phyloP scores from a whole-genome alignment of 2,797 vertebrate species.

The Esox lucius region DNA sequence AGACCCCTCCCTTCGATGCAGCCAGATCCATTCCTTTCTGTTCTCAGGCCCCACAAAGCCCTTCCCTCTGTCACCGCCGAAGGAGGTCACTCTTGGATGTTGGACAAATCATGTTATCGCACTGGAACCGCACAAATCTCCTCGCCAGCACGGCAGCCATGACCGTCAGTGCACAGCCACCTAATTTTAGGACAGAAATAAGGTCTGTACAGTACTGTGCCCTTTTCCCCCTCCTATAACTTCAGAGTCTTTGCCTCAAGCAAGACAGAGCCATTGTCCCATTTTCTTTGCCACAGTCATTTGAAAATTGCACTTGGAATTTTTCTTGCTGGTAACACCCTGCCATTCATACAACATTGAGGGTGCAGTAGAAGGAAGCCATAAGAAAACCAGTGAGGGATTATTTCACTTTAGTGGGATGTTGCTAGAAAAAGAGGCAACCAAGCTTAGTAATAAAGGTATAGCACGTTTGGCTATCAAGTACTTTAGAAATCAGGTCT shows the following conservation, averaged over 20 bases:
- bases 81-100: conserved; percentile 31
- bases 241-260: conserved; percentile 12
- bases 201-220: neutral
- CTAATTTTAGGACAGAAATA: conserved; percentile 8
- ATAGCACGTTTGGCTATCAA: too few relatives aligned
- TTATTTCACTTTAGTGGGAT: neutral
- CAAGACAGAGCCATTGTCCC: conserved; percentile 17
- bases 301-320: neutral
- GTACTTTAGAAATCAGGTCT: too few relatives aligned
- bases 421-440: neutral
- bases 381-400: neutral
- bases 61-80: conserved; percentile 11
- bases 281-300: neutral
- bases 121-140: conserved; percentile 20
- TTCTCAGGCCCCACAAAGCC: conserved; percentile 26
- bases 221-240: neutral
- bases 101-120: conserved; percentile 41
- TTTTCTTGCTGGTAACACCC: neutral
- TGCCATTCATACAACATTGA: neutral
- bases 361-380: neutral
- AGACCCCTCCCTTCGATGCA: neutral
- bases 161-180: neutral
- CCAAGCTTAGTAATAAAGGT: neutral
- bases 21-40: conserved; percentile 14
- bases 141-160: neutral